These are phyloP conservation scores for Chrysemys picta DNA, from an alignment of 2,113 vertebrate species.

Conservation along the genomic window DNA sequence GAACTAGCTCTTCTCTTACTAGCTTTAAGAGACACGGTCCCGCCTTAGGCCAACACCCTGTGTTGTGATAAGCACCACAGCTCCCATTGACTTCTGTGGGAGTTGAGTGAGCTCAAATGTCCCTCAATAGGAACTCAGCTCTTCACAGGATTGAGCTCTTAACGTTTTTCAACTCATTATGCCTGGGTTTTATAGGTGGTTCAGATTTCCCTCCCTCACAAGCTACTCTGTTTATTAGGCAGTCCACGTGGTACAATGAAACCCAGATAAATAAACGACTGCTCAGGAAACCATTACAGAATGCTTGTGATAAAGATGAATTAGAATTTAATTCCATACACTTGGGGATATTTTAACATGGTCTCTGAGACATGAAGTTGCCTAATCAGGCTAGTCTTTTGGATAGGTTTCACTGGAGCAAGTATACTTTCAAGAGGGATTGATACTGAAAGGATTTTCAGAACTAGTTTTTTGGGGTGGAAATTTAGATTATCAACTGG, in stretches of 20 bases:
- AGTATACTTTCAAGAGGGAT: not conserved
- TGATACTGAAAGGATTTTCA: not conserved
- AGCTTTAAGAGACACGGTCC: not conserved
- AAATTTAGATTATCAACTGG: not conserved
- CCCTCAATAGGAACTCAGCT: not conserved
- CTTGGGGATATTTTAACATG: fast-evolving
- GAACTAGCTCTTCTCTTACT: not conserved
- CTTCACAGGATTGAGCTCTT: not conserved
- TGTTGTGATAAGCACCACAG: not conserved
- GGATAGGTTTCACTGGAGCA: not conserved
- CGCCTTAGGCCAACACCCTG: not conserved
- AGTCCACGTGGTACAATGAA: not conserved
- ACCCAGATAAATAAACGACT: not conserved
- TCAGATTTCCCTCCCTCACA: not conserved
- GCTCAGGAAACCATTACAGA: not conserved
- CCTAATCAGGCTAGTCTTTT: not conserved
- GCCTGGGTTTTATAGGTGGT: not conserved
- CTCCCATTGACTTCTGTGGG: not conserved
- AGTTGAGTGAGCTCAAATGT: not conserved
- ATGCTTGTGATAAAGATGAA: not conserved
- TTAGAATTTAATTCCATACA: not conserved
- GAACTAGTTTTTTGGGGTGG: not conserved
- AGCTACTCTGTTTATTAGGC: not conserved
- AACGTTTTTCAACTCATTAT: not conserved
- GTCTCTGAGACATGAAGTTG: not conserved